A percentile compares a stretch with the other conserved stretches of the same genome.
Evolutionary conservation across 2,888 invertebrate species (phyloP).

Genomic region (Ochropleura plecta): DNA sequence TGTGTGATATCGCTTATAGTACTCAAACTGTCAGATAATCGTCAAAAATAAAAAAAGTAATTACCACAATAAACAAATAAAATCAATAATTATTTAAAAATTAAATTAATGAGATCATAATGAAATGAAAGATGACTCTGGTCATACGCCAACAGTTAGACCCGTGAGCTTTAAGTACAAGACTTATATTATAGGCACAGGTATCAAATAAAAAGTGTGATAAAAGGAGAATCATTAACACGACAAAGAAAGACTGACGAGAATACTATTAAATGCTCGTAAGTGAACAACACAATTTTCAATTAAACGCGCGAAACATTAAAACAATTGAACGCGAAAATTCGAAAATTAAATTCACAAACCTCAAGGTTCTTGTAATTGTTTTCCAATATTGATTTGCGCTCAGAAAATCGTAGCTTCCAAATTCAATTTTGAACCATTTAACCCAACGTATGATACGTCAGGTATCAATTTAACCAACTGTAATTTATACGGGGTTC

Average conservation of each 20-base stretch:
- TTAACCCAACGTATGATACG: slow-evolving; percentile 28
- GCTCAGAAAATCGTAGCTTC: slow-evolving; percentile 16
- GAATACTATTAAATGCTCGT: background rate
- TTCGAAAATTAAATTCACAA: slow-evolving; percentile 32
- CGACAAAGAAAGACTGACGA: background rate
- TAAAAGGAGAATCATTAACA: no score
- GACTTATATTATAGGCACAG: no score
- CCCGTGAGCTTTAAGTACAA: no score
- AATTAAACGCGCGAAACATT: slow-evolving; percentile 14
- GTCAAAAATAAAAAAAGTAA: no score
- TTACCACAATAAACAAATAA: no score
- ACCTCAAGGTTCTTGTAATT: slow-evolving; percentile 18
- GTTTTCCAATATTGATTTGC: slow-evolving; percentile 30
- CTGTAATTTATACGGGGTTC: slow-evolving; percentile 47
- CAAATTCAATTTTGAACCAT: slow-evolving; percentile 34
- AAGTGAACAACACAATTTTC: slow-evolving; percentile 1
- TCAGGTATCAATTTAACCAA: slow-evolving; percentile 43
- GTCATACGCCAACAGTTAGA: no score
- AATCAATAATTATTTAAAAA: no score
- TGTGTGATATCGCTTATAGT: no score
- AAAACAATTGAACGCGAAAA: slow-evolving; percentile 23
- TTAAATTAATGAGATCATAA: no score
- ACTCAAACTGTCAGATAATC: no score
- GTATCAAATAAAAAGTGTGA: no score
- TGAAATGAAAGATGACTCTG: no score